A percentile compares a stretch with the other conserved stretches of the same genome.
These are phyloP conservation scores for Polydrusus tereticollis DNA, from an alignment of 2,888 invertebrate genomes.

Conservation along the genomic window DNA sequence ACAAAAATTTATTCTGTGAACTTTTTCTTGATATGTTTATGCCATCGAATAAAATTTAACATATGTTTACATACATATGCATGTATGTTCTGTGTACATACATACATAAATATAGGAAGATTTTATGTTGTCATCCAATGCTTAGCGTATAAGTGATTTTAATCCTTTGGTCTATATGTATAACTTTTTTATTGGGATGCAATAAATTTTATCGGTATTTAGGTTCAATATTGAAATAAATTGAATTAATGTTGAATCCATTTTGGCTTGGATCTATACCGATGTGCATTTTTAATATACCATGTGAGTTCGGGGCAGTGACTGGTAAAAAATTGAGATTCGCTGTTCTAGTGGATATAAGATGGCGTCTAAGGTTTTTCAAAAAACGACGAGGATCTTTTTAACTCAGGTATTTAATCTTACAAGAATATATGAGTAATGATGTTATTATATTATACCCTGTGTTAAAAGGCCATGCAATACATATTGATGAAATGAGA, in stretches of 20 bases:
- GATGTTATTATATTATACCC: too few relatives aligned
- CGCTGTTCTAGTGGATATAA: neutral
- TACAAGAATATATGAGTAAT: too few relatives aligned
- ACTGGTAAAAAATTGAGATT: neutral
- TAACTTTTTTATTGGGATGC: neutral
- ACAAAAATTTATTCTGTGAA: neutral
- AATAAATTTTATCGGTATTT: neutral
- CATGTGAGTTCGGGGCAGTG: neutral
- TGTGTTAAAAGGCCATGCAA: too few relatives aligned
- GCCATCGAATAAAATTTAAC: neutral
- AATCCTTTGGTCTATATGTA: neutral
- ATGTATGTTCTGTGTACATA: neutral
- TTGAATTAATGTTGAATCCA: neutral
- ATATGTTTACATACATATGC: neutral
- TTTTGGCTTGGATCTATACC: neutral
- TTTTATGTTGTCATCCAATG: too few relatives aligned
- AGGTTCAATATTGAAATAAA: constrained; percentile 3
- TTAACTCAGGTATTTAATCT: constrained; percentile 1
- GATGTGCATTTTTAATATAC: neutral
- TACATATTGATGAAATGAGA: too few relatives aligned
- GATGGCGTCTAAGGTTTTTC: neutral
- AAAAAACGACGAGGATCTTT: neutral
- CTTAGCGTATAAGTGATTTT: neutral
- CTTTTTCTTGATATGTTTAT: neutral
- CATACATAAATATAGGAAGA: neutral